Evolutionary conservation across 2,888 invertebrate species (phyloP).

Genomic region (Tipula unca): DNA sequence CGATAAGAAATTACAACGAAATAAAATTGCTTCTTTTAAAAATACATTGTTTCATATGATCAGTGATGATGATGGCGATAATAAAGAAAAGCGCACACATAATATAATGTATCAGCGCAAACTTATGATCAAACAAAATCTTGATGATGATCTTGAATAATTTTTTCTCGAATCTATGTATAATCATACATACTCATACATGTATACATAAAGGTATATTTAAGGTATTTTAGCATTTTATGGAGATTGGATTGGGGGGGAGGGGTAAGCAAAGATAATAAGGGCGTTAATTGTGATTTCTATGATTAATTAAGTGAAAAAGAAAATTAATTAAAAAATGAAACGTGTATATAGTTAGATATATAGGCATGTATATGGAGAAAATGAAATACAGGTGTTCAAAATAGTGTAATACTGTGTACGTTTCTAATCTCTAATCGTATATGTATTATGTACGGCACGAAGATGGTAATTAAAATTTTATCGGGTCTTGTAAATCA

Average conservation of each 20-base stretch:
- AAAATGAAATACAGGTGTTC: neutral
- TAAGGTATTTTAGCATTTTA: neutral
- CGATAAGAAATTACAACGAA: neutral
- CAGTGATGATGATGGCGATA: neutral
- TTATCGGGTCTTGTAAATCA: neutral
- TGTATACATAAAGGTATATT: neutral
- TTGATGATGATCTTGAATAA: neutral
- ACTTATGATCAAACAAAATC: neutral
- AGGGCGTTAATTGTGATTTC: neutral
- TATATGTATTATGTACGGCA: too few species aligned
- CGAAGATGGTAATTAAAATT: neutral
- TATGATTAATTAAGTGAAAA: conserved; percentile 8
- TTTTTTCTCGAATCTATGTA: neutral
- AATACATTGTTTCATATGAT: neutral
- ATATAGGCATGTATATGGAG: neutral
- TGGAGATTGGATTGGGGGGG: neutral
- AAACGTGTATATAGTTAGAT: too few species aligned
- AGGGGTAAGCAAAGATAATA: neutral
- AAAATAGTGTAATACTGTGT: neutral
- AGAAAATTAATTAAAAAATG: neutral
- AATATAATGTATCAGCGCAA: neutral
- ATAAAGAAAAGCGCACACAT: neutral
- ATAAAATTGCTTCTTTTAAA: neutral
- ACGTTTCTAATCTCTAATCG: neutral
- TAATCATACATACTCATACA: neutral